Percentiles rank a stretch among this genome's conserved stretches.
phyloP scores from a whole-genome alignment of 2,797 vertebrate species.

The Discoglossus pictus region DNA sequence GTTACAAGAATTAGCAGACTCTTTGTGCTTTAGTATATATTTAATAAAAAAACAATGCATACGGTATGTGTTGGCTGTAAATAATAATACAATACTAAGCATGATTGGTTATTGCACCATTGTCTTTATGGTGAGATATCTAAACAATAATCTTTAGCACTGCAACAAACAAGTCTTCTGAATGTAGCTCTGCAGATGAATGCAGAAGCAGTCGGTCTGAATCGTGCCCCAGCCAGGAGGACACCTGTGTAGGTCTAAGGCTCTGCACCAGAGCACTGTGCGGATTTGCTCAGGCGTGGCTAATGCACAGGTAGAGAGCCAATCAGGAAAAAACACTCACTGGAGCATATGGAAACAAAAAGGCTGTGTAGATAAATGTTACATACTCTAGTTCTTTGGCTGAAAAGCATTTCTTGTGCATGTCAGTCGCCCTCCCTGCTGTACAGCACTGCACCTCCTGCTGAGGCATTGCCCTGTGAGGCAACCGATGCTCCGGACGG shows the following conservation, averaged over 20 bases:
- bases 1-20: no score
- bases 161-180: no score
- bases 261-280: not conserved
- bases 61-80: not conserved
- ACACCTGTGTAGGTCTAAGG: not conserved
- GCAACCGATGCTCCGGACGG: not conserved
- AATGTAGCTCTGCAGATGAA: not conserved
- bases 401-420: slow-evolving; percentile 9
- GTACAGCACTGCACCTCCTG: not conserved
- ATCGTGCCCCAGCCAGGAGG: not conserved
- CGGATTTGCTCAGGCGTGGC: slow-evolving; percentile 1
- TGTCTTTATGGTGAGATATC: no score
- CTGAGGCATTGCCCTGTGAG: not conserved
- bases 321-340: slow-evolving; percentile 6
- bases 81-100: no score
- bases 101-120: no score
- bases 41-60: no score
- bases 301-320: slow-evolving; percentile 22
- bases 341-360: not conserved
- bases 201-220: not conserved
- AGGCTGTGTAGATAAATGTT: not conserved
- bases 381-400: not conserved
- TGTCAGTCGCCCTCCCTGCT: not conserved
- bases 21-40: no score
- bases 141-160: no score